These are phyloP conservation scores for Drosophila incognita DNA, from an alignment of 2,888 invertebrate species.

Conservation along the genomic window DNA sequence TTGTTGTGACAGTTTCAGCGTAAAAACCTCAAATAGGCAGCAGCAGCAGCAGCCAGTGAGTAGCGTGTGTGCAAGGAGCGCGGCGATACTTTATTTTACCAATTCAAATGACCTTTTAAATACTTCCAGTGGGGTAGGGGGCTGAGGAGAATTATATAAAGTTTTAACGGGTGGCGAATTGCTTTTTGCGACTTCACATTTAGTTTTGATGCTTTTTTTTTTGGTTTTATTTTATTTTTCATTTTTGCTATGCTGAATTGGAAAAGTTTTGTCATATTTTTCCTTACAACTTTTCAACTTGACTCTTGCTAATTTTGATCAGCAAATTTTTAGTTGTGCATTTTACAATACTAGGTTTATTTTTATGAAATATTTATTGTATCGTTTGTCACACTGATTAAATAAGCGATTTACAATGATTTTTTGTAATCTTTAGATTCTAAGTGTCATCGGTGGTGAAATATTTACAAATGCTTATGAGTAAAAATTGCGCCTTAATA, in stretches of 20 bases:
- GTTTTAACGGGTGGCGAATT: constrained; percentile 28
- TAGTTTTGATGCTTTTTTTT: not conserved
- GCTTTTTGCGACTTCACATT: constrained; percentile 24
- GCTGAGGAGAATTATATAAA: constrained; percentile 25
- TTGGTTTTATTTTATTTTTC: not conserved
- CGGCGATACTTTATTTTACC: not conserved
- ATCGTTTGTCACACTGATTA: not conserved
- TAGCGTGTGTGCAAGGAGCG: constrained; percentile 3
- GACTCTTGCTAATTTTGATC: constrained; percentile 7
- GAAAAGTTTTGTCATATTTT: constrained; percentile 36
- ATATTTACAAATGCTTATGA: constrained; percentile 20
- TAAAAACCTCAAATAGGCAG: constrained; percentile 64
- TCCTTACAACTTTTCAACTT: constrained; percentile 19
- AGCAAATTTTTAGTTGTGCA: not conserved
- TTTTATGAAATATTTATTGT: not conserved
- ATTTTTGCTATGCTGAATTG: constrained; percentile 20
- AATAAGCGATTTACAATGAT: not conserved
- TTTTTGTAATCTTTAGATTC: not conserved
- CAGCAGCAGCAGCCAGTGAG: constrained; percentile 9
- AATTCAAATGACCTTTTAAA: constrained; percentile 40
- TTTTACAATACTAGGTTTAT: not conserved
- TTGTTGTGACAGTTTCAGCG: constrained; percentile 78
- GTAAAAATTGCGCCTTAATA: constrained; percentile 7
- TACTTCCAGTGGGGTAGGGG: not conserved
- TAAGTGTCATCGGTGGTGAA: constrained; percentile 6